Evolutionary conservation across 2,888 invertebrate genomes (phyloP).

Genomic region (Acronicta aceris): DNA sequence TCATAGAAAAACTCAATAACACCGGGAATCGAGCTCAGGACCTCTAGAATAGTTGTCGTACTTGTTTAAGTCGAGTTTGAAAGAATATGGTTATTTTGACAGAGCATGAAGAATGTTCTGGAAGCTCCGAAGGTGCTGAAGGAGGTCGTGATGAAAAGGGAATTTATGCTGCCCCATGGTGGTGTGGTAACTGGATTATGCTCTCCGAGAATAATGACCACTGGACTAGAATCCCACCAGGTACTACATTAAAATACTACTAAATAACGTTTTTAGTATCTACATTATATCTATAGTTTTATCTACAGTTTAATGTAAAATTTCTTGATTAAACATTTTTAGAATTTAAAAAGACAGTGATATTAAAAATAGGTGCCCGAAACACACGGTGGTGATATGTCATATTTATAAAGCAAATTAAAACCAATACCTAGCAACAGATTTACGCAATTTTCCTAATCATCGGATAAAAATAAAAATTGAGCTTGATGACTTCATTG

Average conservation of each 20-base stretch:
- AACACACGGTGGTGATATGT: too few species aligned
- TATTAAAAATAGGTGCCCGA: too few species aligned
- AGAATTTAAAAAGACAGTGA: too few species aligned
- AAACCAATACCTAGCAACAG: background rate
- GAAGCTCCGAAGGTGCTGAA: constrained; percentile 84
- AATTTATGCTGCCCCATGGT: constrained; percentile 94
- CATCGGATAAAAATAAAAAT: constrained; percentile 36
- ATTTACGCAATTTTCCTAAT: constrained; percentile 21
- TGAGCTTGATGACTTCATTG: constrained; percentile 34
- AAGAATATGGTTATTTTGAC: constrained; percentile 32
- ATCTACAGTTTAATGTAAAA: too few species aligned
- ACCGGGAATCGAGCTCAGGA: too few species aligned
- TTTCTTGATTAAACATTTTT: too few species aligned
- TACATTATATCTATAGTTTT: too few species aligned
- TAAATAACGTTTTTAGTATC: too few species aligned
- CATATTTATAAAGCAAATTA: too few species aligned
- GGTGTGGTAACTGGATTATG: constrained; percentile 93
- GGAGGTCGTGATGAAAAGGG: constrained; percentile 91
- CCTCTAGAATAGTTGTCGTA: too few species aligned
- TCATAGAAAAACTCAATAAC: too few species aligned
- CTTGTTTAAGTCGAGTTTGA: too few species aligned
- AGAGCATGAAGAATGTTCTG: constrained; percentile 89
- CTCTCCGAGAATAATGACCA: constrained; percentile 82
- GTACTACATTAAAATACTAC: constrained; percentile 48
- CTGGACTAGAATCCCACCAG: constrained; percentile 84